A percentile compares a stretch with the other conserved stretches of the same genome.
Conservation (phyloP, 1,140 invertebrate species). For the Luehdorfia chinensis region DNA sequence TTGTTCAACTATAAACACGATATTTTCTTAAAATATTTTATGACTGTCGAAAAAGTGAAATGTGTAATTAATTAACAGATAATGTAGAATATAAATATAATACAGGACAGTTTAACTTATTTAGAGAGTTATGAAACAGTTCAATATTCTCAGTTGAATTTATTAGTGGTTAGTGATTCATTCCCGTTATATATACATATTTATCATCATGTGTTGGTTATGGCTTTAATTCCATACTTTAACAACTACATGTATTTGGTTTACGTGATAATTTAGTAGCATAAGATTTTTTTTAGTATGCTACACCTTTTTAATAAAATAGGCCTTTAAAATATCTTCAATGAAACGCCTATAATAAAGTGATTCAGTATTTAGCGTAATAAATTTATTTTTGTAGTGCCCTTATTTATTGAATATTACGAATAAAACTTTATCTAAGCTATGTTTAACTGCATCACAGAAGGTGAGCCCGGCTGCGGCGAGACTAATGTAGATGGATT, state of each 20-base stretch:
- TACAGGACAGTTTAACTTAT: background rate
- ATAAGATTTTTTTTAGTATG: too few relatives aligned
- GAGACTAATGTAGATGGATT: constrained; percentile 10
- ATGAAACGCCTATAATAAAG: constrained; percentile 13
- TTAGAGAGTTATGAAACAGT: background rate
- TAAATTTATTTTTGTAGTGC: constrained; percentile 16
- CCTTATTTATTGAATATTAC: constrained; percentile 14
- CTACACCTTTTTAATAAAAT: constrained; percentile 3
- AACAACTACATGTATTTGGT: constrained; percentile 19
- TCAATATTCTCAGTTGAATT: constrained; percentile 13
- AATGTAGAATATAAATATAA: background rate
- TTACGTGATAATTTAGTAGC: constrained; percentile 34
- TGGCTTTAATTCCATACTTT: constrained; percentile 45
- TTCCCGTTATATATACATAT: constrained; percentile 20
- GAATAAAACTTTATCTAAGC: constrained; percentile 2
- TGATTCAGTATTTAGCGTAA: constrained; percentile 10
- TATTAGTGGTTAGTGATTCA: constrained; percentile 2
- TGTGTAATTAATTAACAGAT: constrained; percentile 5
- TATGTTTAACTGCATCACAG: constrained; percentile 15
- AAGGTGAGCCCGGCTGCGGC: constrained; percentile 11
- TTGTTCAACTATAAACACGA: constrained; percentile 34
- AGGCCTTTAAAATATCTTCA: constrained; percentile 10
- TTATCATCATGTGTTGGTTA: constrained; percentile 35
- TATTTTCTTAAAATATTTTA: constrained; percentile 51
- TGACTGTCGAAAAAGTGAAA: constrained; percentile 8